Base-by-base conservation (phyloP, 2,888 invertebrate genomes). In the Chrysotoxum bicinctum region DNA sequence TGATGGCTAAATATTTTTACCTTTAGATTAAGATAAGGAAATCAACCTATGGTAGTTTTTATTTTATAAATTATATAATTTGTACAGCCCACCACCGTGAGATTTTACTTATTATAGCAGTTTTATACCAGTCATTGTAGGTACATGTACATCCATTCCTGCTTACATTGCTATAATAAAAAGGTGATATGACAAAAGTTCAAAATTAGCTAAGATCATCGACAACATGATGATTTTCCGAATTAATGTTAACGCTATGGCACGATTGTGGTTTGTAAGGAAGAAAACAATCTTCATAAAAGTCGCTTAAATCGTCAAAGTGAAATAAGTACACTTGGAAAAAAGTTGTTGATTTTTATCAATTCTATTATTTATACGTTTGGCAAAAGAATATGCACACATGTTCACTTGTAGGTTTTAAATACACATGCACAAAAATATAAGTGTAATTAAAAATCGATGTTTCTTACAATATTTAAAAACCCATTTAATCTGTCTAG, bases 1-100 rank as follows among this genome's bases (percentile, higher is more conserved):
- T 80, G 80, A 72, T 43, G 66, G 75, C 60, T 84, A 30, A 16
- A 79, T 56, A 84, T 68, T 54, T 72, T 80, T 75, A 48, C 69
- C 56, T 43, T 54, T 12, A 14, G 26, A n/a, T 12, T 60, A 4
- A n/a, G 8, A 35, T n/a, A 26, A 48, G 69, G 35, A 54, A 52
- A 48, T 21, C 21, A 23, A 58, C 16, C 19, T 14, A 45, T 32
- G 35, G 40, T 74, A 62, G 62, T 74, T 74, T 74, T 69, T 45
- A 30, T 8, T 10, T 73, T 50, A 56, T n/a, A n/a, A n/a, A 21
- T 37, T 26, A 19, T 19, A 21, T 12, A 3, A 35, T 6, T n/a
- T 35, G 21, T 14, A n/a, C 64, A 43, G 40, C 40, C 62, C 45
- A 35, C 14, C 19, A 52, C 16, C 7, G 14, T 14, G 40, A 40